Evolutionary conservation across 2,797 vertebrate genomes (phyloP).

Genomic region (Myiotriccus ornatus): DNA sequence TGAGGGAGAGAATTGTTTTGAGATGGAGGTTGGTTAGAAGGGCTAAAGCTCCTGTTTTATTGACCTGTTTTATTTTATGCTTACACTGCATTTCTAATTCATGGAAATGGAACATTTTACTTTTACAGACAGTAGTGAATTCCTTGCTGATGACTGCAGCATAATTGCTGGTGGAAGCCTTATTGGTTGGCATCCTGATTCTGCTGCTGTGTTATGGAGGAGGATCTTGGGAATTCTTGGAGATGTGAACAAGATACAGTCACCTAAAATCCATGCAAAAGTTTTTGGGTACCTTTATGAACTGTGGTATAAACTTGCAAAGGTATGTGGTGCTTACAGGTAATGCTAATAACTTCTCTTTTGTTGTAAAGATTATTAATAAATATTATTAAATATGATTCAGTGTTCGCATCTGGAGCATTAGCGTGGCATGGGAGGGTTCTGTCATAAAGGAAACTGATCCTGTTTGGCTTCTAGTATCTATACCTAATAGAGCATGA

Average conservation of each 20-base stretch:
- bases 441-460: neutral
- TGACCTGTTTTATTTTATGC: neutral
- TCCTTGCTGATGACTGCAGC: slow-evolving; percentile 92
- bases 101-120: neutral
- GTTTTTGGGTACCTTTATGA: slow-evolving; percentile 92
- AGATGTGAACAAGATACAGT: slow-evolving; percentile 93
- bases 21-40: neutral
- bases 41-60: neutral
- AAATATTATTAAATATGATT: neutral
- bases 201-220: slow-evolving; percentile 94
- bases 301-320: slow-evolving; percentile 95
- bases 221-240: slow-evolving; percentile 95
- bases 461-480: neutral
- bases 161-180: slow-evolving; percentile 95
- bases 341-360: neutral
- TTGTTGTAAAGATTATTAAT: neutral
- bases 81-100: neutral
- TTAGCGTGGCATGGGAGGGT: neutral
- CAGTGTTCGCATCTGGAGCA: neutral
- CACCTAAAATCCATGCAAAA: slow-evolving; percentile 92
- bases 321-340: slow-evolving; percentile 76
- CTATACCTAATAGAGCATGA: neutral
- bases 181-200: slow-evolving; percentile 94
- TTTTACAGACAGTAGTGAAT: slow-evolving; percentile 90
- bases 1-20: neutral